Evolutionary conservation across 2,797 vertebrate species (phyloP).

Genomic region (Malurus leucopterus): DNA sequence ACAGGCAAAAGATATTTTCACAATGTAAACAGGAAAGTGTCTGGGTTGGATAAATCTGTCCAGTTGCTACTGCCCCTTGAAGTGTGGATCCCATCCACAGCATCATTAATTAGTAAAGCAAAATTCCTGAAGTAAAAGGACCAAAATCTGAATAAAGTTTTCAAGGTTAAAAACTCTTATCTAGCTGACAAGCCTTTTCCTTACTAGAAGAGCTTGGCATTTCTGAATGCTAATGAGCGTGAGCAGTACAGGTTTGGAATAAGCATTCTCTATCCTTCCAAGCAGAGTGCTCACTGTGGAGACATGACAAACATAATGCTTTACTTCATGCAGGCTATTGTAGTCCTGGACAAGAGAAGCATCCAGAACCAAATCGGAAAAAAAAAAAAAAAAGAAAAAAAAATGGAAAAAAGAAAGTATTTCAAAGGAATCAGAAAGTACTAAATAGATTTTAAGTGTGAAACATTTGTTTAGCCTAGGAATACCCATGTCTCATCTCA

Average conservation of each 20-base stretch:
- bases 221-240: constrained; percentile 21
- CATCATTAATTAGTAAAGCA: background rate
- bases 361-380: background rate
- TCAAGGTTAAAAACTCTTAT: constrained; percentile 14
- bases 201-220: background rate
- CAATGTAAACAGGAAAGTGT: background rate
- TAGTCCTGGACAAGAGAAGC: background rate
- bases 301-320: background rate
- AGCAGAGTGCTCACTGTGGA: background rate
- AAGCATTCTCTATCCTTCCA: background rate
- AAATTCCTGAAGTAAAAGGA: constrained; percentile 5
- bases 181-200: constrained; percentile 7
- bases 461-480: background rate
- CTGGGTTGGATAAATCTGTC: background rate
- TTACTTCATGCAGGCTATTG: background rate
- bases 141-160: background rate
- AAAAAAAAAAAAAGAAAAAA: background rate
- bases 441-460: background rate
- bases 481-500: accelerated
- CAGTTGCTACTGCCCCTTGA: background rate
- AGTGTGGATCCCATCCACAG: background rate
- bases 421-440: background rate
- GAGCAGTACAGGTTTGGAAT: background rate
- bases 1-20: constrained; percentile 6
- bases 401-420: background rate